Conservation (phyloP, 2,113 vertebrate species). For the Cephalopterus ornatus region DNA sequence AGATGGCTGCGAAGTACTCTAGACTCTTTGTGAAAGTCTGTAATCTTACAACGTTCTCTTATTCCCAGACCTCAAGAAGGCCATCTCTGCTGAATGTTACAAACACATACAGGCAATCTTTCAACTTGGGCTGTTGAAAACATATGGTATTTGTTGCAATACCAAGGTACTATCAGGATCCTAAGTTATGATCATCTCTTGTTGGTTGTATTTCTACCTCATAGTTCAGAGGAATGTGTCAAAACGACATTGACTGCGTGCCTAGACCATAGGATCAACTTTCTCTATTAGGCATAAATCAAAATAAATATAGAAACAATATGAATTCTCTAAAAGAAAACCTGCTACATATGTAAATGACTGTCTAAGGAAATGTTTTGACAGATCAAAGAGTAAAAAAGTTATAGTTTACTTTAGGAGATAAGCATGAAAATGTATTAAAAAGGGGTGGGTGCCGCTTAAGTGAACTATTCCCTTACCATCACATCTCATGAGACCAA, state of each 20-base stretch:
- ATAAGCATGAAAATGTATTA: not conserved
- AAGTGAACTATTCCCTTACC: not conserved
- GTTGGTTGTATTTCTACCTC: not conserved
- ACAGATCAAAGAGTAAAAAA: slow-evolving; percentile 17
- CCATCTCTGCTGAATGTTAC: slow-evolving; percentile 32
- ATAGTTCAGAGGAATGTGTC: not conserved
- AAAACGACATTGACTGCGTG: not conserved
- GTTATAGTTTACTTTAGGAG: not conserved
- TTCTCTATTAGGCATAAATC: not conserved
- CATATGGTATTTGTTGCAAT: not conserved
- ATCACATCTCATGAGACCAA: not conserved
- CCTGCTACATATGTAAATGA: not conserved
- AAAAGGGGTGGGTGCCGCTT: not conserved
- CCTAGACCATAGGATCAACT: not conserved
- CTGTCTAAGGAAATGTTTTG: not conserved
- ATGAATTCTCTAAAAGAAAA: not conserved
- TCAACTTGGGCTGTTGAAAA: not conserved
- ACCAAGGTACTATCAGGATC: not conserved
- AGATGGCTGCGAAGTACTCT: not conserved
- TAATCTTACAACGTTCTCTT: not conserved
- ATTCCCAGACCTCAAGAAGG: not conserved
- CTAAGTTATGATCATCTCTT: not conserved
- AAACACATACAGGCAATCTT: not conserved
- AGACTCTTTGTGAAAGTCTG: not conserved
- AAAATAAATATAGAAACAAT: slow-evolving; percentile 11